A percentile compares a stretch with the other conserved stretches of the same genome.
Evolutionary conservation across 2,113 vertebrate species (phyloP).

Genomic region (Syrrhaptes paradoxus): DNA sequence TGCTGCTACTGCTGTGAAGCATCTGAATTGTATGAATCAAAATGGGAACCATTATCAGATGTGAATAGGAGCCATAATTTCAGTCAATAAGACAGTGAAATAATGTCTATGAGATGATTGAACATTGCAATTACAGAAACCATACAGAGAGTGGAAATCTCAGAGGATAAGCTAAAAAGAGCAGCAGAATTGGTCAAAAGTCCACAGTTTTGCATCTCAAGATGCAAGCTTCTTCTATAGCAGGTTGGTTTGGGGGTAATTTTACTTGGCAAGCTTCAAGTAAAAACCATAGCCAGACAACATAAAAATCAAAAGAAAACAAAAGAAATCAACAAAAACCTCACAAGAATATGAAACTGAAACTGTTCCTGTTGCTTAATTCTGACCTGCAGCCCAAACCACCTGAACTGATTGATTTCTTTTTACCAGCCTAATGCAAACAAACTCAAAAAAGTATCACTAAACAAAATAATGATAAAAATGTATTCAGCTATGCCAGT

Average conservation of each 20-base stretch:
- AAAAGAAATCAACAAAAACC: neutral
- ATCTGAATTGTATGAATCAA: slow-evolving; percentile 25
- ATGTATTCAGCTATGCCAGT: neutral
- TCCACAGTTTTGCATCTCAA: neutral
- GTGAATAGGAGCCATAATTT: slow-evolving; percentile 13
- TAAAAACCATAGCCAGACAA: neutral
- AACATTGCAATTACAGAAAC: slow-evolving; percentile 40
- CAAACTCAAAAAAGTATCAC: neutral
- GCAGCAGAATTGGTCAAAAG: neutral
- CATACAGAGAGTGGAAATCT: neutral
- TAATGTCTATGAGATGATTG: slow-evolving; percentile 40
- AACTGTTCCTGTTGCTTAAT: neutral
- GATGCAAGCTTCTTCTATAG: neutral
- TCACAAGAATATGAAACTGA: neutral
- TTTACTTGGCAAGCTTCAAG: neutral
- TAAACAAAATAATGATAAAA: neutral
- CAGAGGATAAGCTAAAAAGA: neutral
- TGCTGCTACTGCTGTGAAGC: neutral
- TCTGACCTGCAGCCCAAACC: neutral
- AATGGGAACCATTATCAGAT: slow-evolving; percentile 32
- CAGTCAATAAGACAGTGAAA: slow-evolving; percentile 46
- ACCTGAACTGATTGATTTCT: accelerated
- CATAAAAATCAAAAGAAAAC: neutral
- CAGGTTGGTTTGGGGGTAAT: neutral
- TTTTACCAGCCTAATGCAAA: neutral